Percentiles rank a stretch among this genome's conserved stretches.
phyloP scores from a whole-genome alignment of 1,140 invertebrate genomes.

The Amyelois transitella region DNA sequence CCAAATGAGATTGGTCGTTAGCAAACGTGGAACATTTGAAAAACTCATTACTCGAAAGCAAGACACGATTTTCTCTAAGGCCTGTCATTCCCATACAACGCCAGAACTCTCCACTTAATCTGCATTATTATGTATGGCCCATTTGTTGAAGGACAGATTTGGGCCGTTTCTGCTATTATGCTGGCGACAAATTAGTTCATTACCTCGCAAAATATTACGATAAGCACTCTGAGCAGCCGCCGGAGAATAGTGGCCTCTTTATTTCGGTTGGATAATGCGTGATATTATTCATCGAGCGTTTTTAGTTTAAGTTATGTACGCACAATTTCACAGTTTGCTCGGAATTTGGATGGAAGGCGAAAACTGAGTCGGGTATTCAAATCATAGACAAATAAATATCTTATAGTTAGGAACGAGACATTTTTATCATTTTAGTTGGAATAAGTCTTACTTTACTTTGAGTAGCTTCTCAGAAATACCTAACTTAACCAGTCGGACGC shows the following conservation, averaged over 20 bases:
- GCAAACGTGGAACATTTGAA: not conserved
- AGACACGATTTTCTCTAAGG: constrained; percentile 1
- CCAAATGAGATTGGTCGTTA: not conserved
- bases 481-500: too few species aligned
- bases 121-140: constrained; percentile 6
- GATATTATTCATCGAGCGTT: too few species aligned
- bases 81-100: not conserved
- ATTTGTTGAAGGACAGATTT: constrained; percentile 8
- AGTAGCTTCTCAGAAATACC: too few species aligned
- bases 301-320: too few species aligned
- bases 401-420: too few species aligned
- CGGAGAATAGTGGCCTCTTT: not conserved
- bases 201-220: constrained; percentile 5
- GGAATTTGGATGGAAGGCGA: too few species aligned
- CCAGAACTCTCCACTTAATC: constrained; percentile 1
- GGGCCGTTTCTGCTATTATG: constrained; percentile 6
- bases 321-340: too few species aligned
- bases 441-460: too few species aligned
- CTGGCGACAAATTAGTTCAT: constrained; percentile 12
- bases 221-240: not conserved
- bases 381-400: too few species aligned
- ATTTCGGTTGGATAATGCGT: not conserved
- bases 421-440: too few species aligned
- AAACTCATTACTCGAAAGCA: not conserved
- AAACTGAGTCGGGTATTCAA: too few species aligned